Evolutionary conservation across 2,888 invertebrate species (phyloP).

Genomic region (Sarcophaga rosellei): DNA sequence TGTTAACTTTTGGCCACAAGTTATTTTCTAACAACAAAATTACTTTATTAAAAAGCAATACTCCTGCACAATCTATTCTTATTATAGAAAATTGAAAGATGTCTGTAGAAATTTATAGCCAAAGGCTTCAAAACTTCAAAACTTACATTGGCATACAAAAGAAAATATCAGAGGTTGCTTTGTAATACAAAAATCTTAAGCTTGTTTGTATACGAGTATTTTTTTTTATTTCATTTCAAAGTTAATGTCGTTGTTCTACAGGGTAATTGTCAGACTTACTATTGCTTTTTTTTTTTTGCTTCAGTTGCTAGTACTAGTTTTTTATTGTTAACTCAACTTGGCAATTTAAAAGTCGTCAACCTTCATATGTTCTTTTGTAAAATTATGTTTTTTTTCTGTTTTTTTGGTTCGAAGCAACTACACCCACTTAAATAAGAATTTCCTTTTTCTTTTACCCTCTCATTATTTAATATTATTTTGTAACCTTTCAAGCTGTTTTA

Average conservation of each 20-base stretch:
- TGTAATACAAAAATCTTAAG: no score
- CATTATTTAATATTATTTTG: not conserved
- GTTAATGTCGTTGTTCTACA: constrained; percentile 51
- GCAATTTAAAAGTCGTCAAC: constrained; percentile 67
- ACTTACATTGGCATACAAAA: no score
- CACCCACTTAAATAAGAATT: constrained; percentile 65
- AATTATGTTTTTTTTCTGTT: no score
- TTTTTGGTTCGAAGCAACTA: constrained; percentile 20
- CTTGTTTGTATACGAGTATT: not conserved
- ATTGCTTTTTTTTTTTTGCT: constrained; percentile 10
- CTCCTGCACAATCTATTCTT: no score
- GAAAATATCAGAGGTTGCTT: no score
- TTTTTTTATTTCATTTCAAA: constrained; percentile 51
- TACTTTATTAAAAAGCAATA: no score
- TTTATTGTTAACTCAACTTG: constrained; percentile 28
- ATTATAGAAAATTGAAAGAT: no score
- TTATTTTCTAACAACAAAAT: no score
- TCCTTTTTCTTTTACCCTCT: constrained; percentile 41
- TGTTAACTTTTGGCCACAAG: no score
- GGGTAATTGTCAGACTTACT: constrained; percentile 57
- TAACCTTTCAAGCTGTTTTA: constrained; percentile 41
- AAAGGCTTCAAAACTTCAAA: no score
- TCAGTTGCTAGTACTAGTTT: not conserved
- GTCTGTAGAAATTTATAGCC: no score
- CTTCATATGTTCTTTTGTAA: constrained; percentile 60